Evolutionary conservation across 2,888 invertebrate species (phyloP).

Genomic region (Arctia plantaginis): DNA sequence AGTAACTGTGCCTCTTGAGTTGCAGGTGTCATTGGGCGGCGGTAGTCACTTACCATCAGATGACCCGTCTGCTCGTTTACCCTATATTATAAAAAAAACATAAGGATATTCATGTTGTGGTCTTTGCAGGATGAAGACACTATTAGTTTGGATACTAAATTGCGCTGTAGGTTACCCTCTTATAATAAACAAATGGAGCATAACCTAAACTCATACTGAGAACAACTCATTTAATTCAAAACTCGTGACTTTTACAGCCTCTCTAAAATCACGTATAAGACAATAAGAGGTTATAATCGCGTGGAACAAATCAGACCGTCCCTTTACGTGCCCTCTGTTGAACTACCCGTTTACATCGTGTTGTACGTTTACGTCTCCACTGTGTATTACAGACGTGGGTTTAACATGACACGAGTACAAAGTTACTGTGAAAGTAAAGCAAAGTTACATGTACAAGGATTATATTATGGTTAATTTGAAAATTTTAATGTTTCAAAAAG

Average conservation of each 20-base stretch:
- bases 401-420: conserved; percentile 25
- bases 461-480: too few species aligned
- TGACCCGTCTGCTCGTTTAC: too few species aligned
- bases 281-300: conserved; percentile 21
- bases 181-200: background rate
- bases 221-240: conserved; percentile 5
- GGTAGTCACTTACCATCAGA: too few species aligned
- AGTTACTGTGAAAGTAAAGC: conserved; percentile 20
- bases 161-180: background rate
- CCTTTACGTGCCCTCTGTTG: conserved; percentile 45
- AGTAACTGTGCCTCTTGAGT: too few species aligned
- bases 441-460: too few species aligned
- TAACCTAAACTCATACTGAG: background rate
- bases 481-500: too few species aligned
- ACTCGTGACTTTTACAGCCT: background rate
- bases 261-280: conserved; percentile 15
- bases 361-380: conserved; percentile 45
- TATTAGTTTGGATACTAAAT: background rate
- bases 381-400: conserved; percentile 42
- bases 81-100: too few species aligned
- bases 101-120: too few species aligned
- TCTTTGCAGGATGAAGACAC: background rate
- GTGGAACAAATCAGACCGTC: conserved; percentile 35
- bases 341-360: conserved; percentile 49
- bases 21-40: too few species aligned